Conservation (phyloP, 2,113 vertebrate species). For the Ageneiosus marmoratus region DNA sequence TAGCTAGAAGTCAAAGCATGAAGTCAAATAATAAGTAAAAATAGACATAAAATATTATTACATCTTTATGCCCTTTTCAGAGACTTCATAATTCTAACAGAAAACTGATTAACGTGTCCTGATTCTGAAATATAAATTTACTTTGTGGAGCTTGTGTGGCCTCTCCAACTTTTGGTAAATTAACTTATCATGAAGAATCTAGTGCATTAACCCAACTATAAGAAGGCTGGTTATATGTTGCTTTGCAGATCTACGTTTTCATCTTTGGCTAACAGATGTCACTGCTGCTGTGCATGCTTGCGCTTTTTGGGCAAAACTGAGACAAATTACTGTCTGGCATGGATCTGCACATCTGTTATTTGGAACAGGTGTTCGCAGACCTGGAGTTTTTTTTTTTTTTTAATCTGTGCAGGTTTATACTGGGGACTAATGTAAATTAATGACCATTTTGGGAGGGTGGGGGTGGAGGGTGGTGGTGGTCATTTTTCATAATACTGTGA, state of each 20-base stretch:
- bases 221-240: constrained; percentile 30
- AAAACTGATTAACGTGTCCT: background rate
- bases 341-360: constrained; percentile 55
- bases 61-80: background rate
- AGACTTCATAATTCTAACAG: background rate
- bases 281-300: constrained; percentile 30
- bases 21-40: background rate
- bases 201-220: background rate
- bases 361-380: constrained; percentile 58
- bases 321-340: constrained; percentile 59
- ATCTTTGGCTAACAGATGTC: constrained; percentile 50
- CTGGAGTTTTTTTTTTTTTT: constrained; percentile 52
- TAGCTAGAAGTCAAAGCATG: too few species aligned
- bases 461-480: background rate
- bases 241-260: constrained; percentile 38
- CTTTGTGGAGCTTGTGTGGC: background rate
- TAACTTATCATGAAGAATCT: constrained; percentile 20
- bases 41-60: background rate
- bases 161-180: background rate
- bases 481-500: constrained; percentile 32
- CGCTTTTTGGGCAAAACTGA: constrained; percentile 56
- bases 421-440: constrained; percentile 50
- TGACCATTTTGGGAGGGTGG: constrained; percentile 7
- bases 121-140: background rate
- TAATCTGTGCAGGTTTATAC: constrained; percentile 33